Conservation (phyloP, 2,888 invertebrate species). For the Parascotia fuliginaria region DNA sequence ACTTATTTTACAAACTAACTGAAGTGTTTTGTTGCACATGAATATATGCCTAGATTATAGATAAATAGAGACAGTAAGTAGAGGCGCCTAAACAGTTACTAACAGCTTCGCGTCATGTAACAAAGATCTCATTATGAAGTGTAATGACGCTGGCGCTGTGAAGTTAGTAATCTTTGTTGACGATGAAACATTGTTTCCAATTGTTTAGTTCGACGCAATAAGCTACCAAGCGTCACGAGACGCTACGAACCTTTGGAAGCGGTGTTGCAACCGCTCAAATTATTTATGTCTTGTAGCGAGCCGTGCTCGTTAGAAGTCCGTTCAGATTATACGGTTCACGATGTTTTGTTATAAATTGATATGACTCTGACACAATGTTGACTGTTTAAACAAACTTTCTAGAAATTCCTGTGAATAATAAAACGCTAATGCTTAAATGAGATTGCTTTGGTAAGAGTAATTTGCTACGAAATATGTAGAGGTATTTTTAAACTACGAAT, state of each 20-base stretch:
- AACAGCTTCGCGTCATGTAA: constrained; percentile 8
- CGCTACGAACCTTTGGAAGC: constrained; percentile 7
- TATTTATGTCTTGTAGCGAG: constrained; percentile 17
- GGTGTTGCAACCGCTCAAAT: constrained; percentile 14
- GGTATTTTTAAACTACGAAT: constrained; percentile 6
- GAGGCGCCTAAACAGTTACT: constrained; percentile 5
- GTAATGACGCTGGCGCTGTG: constrained; percentile 11
- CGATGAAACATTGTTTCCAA: constrained; percentile 4
- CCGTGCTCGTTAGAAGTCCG: background rate
- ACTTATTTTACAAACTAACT: too few relatives aligned
- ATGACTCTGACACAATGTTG: background rate
- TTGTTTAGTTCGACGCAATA: constrained; percentile 13
- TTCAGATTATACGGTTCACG: constrained; percentile 3
- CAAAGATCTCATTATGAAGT: constrained; percentile 12
- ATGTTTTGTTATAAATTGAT: constrained; percentile 1
- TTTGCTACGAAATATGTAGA: too few relatives aligned
- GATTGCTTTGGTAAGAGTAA: too few relatives aligned
- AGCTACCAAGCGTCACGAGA: constrained; percentile 1
- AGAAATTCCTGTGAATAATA: background rate
- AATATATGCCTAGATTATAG: background rate
- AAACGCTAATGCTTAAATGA: too few relatives aligned
- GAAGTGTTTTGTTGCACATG: too few relatives aligned
- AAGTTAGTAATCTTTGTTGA: constrained; percentile 6
- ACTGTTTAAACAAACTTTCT: background rate
- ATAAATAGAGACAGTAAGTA: constrained; percentile 3